These are phyloP conservation scores for Jordanella pulchra DNA, from an alignment of 2,797 vertebrate species.

Conservation along the genomic window DNA sequence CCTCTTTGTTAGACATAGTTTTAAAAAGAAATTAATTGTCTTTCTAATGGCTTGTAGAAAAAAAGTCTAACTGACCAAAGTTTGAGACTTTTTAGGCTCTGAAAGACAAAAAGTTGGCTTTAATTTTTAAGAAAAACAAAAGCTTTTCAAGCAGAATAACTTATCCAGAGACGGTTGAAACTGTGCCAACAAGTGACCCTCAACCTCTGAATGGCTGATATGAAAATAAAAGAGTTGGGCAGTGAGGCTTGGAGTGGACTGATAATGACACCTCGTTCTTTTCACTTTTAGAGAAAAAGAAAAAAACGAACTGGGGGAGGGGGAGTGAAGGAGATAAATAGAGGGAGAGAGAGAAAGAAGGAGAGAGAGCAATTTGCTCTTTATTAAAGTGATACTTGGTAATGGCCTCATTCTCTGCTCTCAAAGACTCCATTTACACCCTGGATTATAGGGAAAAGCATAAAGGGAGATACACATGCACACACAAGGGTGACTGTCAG, in stretches of 20 bases:
- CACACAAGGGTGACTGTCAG: slow-evolving; percentile 57
- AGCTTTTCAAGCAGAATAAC: slow-evolving; percentile 38
- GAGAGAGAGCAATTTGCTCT: slow-evolving; percentile 73
- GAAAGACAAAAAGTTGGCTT: slow-evolving; percentile 5
- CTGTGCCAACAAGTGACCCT: slow-evolving; percentile 41
- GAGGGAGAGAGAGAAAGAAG: slow-evolving; percentile 53
- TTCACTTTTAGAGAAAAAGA: slow-evolving; percentile 58
- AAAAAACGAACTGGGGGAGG: slow-evolving; percentile 12
- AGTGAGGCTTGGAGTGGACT: slow-evolving; percentile 57
- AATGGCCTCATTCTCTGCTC: slow-evolving; percentile 86
- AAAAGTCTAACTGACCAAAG: background rate
- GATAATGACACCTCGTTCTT: slow-evolving; percentile 73
- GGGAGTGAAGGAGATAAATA: slow-evolving; percentile 37
- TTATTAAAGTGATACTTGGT: slow-evolving; percentile 86
- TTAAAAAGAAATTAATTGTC: background rate
- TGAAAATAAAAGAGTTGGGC: slow-evolving; percentile 53
- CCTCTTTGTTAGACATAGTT: too few relatives aligned
- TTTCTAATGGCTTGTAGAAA: background rate
- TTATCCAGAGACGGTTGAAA: slow-evolving; percentile 21
- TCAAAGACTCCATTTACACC: slow-evolving; percentile 85
- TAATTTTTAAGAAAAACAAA: slow-evolving; percentile 41
- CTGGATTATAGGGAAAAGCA: slow-evolving; percentile 74
- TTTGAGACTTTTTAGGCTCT: slow-evolving; percentile 10
- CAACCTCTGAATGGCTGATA: slow-evolving; percentile 38
- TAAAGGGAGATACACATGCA: slow-evolving; percentile 65